Conservation (phyloP, 92 coral and sea anemone genomes). For the Epizoanthus fatuus region DNA sequence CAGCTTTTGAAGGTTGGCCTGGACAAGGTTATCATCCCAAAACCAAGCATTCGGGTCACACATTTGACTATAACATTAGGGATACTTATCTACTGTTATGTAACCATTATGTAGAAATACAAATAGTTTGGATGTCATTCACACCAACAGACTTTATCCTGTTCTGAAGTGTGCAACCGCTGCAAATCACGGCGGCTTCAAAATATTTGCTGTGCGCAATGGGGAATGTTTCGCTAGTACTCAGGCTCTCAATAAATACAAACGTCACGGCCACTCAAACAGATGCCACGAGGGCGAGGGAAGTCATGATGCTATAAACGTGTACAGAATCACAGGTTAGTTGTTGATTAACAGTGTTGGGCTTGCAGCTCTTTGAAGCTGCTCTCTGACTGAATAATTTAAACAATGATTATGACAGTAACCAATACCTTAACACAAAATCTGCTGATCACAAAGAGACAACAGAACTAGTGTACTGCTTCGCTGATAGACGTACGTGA, state of each 20-base stretch:
- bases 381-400: neutral
- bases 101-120: too few relatives aligned
- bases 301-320: constrained; percentile 79
- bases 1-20: too few relatives aligned
- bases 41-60: too few relatives aligned
- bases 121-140: neutral
- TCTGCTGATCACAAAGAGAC: too few relatives aligned
- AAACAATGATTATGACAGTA: too few relatives aligned
- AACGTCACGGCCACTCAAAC: constrained; percentile 65
- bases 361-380: neutral
- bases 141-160: constrained; percentile 74
- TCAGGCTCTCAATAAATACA: constrained; percentile 40
- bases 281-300: constrained; percentile 90
- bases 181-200: constrained; percentile 69
- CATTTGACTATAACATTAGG: too few relatives aligned
- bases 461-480: too few relatives aligned
- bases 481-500: too few relatives aligned
- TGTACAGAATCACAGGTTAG: constrained; percentile 89
- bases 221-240: constrained; percentile 88
- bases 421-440: too few relatives aligned
- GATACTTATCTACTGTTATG: too few relatives aligned
- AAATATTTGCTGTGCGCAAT: constrained; percentile 82
- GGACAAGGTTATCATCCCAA: too few relatives aligned
- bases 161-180: constrained; percentile 89
- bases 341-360: neutral